phyloP scores from a whole-genome alignment of 2,113 vertebrate species.

The Bungarus multicinctus region DNA sequence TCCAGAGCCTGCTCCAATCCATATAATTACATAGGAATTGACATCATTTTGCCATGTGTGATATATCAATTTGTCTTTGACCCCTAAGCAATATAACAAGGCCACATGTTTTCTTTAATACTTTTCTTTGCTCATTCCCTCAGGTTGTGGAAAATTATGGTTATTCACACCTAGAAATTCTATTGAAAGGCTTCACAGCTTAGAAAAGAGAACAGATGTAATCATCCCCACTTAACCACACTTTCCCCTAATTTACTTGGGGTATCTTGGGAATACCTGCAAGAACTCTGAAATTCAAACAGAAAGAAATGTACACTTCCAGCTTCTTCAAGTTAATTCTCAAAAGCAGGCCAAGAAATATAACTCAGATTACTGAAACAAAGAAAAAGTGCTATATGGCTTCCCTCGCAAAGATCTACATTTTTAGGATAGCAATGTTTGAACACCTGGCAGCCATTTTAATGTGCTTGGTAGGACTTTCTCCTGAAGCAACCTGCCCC shows the following conservation, averaged over 20 bases:
- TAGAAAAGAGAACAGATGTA: conserved; percentile 15
- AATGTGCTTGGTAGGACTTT: neutral
- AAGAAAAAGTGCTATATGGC: neutral
- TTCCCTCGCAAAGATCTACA: neutral
- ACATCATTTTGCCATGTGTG: conserved; percentile 20
- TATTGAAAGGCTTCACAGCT: neutral
- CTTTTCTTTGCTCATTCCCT: conserved; percentile 12
- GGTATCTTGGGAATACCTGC: neutral
- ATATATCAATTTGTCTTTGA: conserved; percentile 8
- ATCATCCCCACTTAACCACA: conserved; percentile 29
- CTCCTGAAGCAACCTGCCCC: neutral
- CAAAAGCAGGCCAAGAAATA: conserved; percentile 34
- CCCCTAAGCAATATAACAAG: neutral
- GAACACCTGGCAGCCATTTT: neutral
- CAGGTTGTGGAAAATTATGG: conserved; percentile 11
- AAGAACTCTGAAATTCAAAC: conserved; percentile 19
- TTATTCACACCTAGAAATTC: conserved; percentile 21
- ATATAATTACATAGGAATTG: conserved; percentile 21
- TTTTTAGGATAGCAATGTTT: neutral
- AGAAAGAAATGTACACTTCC: neutral
- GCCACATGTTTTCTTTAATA: conserved; percentile 8
- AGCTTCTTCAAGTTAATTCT: conserved; percentile 21
- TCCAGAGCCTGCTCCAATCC: neutral
- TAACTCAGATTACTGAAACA: conserved; percentile 29
- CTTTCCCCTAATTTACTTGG: conserved; percentile 37